Conservation (phyloP, 1,140 invertebrate genomes). For the Drosophila ambigua region DNA sequence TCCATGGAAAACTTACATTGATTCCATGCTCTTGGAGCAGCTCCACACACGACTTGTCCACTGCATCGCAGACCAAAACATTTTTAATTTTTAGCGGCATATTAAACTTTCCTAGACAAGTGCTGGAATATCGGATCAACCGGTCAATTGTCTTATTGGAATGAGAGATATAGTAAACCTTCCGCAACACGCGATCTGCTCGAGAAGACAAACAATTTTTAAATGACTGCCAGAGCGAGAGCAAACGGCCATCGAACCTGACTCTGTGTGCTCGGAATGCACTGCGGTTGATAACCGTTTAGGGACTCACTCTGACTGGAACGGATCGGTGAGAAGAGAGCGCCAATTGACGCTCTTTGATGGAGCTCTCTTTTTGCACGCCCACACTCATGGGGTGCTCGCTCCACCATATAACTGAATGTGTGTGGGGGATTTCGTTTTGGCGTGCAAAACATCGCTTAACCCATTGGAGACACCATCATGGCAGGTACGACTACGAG, state of each 20-base stretch:
- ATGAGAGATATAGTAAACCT: slow-evolving; percentile 4
- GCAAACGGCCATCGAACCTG: slow-evolving; percentile 47
- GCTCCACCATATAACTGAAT: not conserved
- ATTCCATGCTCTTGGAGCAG: slow-evolving; percentile 91
- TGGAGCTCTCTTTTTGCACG: not conserved
- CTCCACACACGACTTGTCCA: slow-evolving; percentile 93
- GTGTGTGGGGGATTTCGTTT: slow-evolving; percentile 8
- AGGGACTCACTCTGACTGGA: not conserved
- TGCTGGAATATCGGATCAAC: slow-evolving; percentile 1
- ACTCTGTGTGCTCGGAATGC: slow-evolving; percentile 18
- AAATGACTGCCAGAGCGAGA: slow-evolving; percentile 50
- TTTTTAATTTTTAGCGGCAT: slow-evolving; percentile 86
- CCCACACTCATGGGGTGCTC: not conserved
- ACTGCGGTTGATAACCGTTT: slow-evolving; percentile 24
- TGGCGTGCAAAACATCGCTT: slow-evolving; percentile 29
- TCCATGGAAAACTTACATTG: slow-evolving; percentile 85
- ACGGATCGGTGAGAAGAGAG: slow-evolving; percentile 6
- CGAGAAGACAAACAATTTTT: slow-evolving; percentile 32
- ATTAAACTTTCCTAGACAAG: slow-evolving; percentile 23
- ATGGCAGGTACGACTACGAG: not conserved
- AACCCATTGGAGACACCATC: slow-evolving; percentile 17
- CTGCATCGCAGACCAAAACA: slow-evolving; percentile 96
- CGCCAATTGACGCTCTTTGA: not conserved
- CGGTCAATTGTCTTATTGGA: not conserved
- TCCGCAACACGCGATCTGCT: slow-evolving; percentile 37